These are phyloP conservation scores for Leptocoma aspasia DNA, from an alignment of 2,113 vertebrate species.

Conservation along the genomic window DNA sequence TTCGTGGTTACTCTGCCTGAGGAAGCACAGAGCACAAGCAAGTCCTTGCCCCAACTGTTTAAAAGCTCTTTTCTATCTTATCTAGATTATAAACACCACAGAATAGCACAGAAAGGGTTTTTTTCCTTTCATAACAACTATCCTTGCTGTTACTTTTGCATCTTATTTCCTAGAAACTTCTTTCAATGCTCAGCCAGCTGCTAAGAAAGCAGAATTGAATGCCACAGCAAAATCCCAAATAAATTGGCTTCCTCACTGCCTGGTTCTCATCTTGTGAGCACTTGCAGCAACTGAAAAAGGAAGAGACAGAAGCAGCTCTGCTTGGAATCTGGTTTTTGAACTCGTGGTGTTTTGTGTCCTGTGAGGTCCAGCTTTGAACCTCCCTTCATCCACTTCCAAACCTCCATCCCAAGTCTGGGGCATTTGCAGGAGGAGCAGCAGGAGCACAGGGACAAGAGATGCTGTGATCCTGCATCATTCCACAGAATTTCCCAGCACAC, in stretches of 20 bases:
- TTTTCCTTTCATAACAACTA: background rate
- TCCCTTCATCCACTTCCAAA: background rate
- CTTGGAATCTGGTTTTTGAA: background rate
- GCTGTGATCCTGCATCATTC: background rate
- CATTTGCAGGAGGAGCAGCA: background rate
- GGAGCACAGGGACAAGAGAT: background rate
- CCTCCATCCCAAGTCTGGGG: background rate
- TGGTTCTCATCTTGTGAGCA: background rate
- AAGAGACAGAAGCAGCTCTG: background rate
- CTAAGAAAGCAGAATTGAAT: background rate
- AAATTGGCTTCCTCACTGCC: background rate
- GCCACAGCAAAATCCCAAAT: background rate
- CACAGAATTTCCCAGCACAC: background rate
- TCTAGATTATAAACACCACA: background rate
- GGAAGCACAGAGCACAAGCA: background rate
- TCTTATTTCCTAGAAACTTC: background rate
- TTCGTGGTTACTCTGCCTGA: background rate
- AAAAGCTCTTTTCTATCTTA: background rate
- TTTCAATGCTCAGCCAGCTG: background rate
- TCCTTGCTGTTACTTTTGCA: background rate
- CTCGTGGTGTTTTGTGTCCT: accelerated
- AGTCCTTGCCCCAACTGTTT: background rate
- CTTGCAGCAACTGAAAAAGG: background rate
- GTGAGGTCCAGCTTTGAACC: background rate
- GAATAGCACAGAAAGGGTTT: background rate